Evolutionary conservation across 2,888 invertebrate species (phyloP).

Genomic region (Temnothorax rugatulus): DNA sequence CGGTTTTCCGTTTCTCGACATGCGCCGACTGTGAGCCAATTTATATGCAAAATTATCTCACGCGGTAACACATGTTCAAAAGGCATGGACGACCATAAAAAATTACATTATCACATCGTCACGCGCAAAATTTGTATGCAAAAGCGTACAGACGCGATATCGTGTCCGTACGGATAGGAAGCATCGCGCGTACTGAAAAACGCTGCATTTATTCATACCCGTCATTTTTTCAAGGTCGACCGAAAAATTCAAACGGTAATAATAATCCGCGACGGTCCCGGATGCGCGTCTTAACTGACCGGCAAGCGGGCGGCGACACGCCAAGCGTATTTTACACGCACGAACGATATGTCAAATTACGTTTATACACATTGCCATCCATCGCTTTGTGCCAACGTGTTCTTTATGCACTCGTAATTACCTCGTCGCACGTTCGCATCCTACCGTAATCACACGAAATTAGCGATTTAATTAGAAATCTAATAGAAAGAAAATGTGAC

Average conservation of each 20-base stretch:
- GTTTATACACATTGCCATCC: conserved; percentile 6
- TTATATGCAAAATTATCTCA: conserved; percentile 76
- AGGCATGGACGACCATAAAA: conserved; percentile 63
- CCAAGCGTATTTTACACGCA: conserved; percentile 2
- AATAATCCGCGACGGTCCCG: background rate
- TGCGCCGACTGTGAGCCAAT: conserved; percentile 71
- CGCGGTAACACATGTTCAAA: conserved; percentile 74
- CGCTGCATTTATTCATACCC: conserved; percentile 65
- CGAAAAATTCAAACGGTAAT: conserved; percentile 26
- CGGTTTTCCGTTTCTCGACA: conserved; percentile 70
- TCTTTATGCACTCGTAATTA: conserved; percentile 42
- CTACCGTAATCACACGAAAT: conserved; percentile 40
- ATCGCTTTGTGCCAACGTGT: conserved; percentile 24
- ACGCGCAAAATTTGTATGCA: conserved; percentile 71
- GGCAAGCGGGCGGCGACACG: background rate
- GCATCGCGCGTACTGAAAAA: conserved; percentile 50
- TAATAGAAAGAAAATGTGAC: conserved; percentile 21
- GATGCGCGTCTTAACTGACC: background rate
- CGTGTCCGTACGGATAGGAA: conserved; percentile 44
- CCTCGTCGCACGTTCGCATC: conserved; percentile 32
- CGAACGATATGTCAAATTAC: conserved; percentile 19
- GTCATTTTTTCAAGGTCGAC: conserved; percentile 37
- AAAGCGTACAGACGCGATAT: conserved; percentile 69
- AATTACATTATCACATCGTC: conserved; percentile 72
- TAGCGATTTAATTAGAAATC: conserved; percentile 61